Percentiles rank a stretch among this genome's conserved stretches.
These are phyloP conservation scores for Percopsis transmontana DNA, from an alignment of 2,113 vertebrate genomes.

Conservation along the genomic window DNA sequence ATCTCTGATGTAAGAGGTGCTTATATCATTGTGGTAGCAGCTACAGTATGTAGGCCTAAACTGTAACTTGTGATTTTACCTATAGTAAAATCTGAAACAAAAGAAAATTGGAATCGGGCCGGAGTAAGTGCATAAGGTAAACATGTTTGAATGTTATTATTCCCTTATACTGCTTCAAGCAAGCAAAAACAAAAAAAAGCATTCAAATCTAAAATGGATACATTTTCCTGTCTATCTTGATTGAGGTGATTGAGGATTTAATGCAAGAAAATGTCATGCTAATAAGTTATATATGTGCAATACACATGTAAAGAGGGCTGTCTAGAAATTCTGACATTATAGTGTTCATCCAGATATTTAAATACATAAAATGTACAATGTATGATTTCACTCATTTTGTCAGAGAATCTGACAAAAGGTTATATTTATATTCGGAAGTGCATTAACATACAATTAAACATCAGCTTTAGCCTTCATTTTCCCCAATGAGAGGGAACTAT, in stretches of 20 bases:
- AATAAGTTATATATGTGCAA: too few relatives aligned
- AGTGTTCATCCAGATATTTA: too few relatives aligned
- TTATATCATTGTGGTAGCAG: not conserved
- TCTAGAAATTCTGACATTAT: too few relatives aligned
- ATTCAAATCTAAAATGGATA: too few relatives aligned
- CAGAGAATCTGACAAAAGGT: conserved; percentile 12
- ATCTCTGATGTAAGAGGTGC: too few relatives aligned
- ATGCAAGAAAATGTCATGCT: too few relatives aligned
- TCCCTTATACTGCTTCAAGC: too few relatives aligned
- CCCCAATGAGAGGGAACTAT: conserved; percentile 29
- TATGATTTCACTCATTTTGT: conserved; percentile 3
- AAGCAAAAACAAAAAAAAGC: too few relatives aligned
- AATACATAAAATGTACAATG: not conserved
- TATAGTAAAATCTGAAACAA: not conserved
- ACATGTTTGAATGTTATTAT: too few relatives aligned
- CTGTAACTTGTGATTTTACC: not conserved
- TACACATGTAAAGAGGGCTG: too few relatives aligned
- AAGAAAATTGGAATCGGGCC: not conserved
- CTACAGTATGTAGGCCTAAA: not conserved
- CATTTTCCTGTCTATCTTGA: too few relatives aligned
- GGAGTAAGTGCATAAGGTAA: not conserved
- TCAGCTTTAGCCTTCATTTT: conserved; percentile 55
- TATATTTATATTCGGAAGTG: conserved; percentile 9
- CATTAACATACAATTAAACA: conserved; percentile 41
- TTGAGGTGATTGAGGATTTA: too few relatives aligned